These are phyloP conservation scores for Aphelocoma coerulescens DNA, from an alignment of 2,113 vertebrate genomes.

Conservation along the genomic window DNA sequence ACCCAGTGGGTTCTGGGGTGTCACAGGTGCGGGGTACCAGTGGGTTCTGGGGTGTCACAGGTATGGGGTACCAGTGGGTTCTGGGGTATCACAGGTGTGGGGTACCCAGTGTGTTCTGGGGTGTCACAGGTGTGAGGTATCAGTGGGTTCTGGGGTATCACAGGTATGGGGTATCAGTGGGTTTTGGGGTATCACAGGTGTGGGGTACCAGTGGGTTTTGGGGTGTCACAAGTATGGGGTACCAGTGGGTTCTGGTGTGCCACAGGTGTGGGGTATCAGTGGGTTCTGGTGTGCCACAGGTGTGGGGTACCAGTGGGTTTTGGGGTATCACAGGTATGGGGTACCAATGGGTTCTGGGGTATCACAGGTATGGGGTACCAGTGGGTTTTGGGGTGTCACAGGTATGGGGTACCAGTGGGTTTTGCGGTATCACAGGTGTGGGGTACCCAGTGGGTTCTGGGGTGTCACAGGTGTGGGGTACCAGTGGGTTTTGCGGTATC, in stretches of 20 bases:
- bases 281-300: too few species aligned
- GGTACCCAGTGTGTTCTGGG: neutral
- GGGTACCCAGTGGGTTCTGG: too few species aligned
- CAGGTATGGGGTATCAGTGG: neutral
- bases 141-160: neutral
- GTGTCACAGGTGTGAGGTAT: neutral
- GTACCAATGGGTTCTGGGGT: neutral
- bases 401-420: neutral
- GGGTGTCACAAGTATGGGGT: neutral
- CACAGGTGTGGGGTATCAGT: too few species aligned
- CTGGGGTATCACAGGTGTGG: neutral
- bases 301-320: too few species aligned
- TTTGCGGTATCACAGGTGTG: neutral
- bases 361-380: neutral
- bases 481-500: too few species aligned
- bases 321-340: neutral
- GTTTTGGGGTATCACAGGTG: neutral
- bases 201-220: too few species aligned
- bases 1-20: too few species aligned
- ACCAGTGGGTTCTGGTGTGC: too few species aligned
- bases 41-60: too few species aligned
- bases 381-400: neutral
- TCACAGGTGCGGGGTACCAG: too few species aligned
- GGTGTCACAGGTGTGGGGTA: neutral
- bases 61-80: too few species aligned